phyloP scores from a whole-genome alignment of 2,797 vertebrate genomes.

The Poecilia gillii region DNA sequence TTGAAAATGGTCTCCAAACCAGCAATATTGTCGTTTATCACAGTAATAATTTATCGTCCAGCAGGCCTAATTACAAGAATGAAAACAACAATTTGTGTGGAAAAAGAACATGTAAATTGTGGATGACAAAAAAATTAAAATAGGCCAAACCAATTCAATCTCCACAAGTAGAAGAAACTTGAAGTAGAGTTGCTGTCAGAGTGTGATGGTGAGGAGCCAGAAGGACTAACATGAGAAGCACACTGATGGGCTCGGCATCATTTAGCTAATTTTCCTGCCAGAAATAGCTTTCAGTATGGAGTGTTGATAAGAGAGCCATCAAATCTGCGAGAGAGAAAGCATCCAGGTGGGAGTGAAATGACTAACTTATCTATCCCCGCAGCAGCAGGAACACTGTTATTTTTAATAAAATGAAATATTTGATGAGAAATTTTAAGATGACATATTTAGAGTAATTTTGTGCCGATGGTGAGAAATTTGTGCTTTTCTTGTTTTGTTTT shows the following conservation, averaged over 20 bases:
- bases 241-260: slow-evolving; percentile 68
- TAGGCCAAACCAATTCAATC: background rate
- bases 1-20: no score
- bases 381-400: slow-evolving; percentile 16
- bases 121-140: background rate
- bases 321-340: slow-evolving; percentile 46
- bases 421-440: slow-evolving; percentile 8
- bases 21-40: no score
- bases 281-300: slow-evolving; percentile 72
- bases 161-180: slow-evolving; percentile 43
- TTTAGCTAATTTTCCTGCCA: slow-evolving; percentile 73
- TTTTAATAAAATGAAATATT: slow-evolving; percentile 13
- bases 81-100: background rate
- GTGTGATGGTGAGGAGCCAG: slow-evolving; percentile 58
- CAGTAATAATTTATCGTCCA: no score
- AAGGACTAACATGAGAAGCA: slow-evolving; percentile 51
- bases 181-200: slow-evolving; percentile 69
- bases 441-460: slow-evolving; percentile 29
- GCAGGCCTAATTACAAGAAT: background rate
- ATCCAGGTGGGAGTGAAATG: slow-evolving; percentile 52
- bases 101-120: background rate
- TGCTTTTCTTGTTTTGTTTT: background rate
- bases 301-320: slow-evolving; percentile 62
- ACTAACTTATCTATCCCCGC: slow-evolving; percentile 18
- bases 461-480: slow-evolving; percentile 23